Conservation (phyloP, 2,113 vertebrate genomes). For the Oryzias curvinotus region DNA sequence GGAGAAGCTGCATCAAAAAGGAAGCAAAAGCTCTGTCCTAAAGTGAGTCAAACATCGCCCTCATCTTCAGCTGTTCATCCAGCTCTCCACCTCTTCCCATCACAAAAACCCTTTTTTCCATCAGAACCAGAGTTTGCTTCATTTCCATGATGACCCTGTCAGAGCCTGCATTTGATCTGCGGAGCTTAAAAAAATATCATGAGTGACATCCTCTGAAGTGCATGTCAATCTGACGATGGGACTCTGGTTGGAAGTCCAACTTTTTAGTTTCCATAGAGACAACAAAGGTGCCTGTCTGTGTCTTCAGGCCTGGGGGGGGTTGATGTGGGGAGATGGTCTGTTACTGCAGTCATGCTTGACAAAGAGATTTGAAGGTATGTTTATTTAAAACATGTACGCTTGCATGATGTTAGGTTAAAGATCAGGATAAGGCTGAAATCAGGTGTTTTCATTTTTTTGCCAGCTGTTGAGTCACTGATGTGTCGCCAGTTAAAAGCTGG, state of each 20-base stretch:
- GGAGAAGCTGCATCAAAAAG: background rate
- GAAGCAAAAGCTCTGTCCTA: slow-evolving; percentile 1
- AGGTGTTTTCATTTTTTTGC: background rate
- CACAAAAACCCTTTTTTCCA: too few relatives aligned
- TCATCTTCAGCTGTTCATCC: background rate
- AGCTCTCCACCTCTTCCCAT: background rate
- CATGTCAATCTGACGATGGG: background rate
- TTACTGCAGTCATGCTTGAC: background rate
- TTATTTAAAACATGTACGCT: slow-evolving; percentile 7
- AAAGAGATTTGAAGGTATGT: background rate
- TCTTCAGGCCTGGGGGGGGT: background rate
- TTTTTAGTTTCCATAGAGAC: slow-evolving; percentile 53
- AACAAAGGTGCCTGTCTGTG: slow-evolving; percentile 4
- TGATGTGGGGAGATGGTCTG: background rate
- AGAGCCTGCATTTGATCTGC: slow-evolving; percentile 29
- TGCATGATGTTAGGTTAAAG: background rate
- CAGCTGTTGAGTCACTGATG: slow-evolving; percentile 6
- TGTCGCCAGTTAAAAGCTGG: slow-evolving; percentile 8
- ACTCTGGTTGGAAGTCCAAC: slow-evolving; percentile 31
- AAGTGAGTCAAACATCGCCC: background rate
- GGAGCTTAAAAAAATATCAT: slow-evolving; percentile 31
- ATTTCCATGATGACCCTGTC: slow-evolving; percentile 13
- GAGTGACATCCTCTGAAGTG: slow-evolving; percentile 2
- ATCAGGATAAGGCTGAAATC: background rate
- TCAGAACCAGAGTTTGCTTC: background rate